Conservation (phyloP, 2,888 invertebrate genomes). For the Metacarcinus magister region DNA sequence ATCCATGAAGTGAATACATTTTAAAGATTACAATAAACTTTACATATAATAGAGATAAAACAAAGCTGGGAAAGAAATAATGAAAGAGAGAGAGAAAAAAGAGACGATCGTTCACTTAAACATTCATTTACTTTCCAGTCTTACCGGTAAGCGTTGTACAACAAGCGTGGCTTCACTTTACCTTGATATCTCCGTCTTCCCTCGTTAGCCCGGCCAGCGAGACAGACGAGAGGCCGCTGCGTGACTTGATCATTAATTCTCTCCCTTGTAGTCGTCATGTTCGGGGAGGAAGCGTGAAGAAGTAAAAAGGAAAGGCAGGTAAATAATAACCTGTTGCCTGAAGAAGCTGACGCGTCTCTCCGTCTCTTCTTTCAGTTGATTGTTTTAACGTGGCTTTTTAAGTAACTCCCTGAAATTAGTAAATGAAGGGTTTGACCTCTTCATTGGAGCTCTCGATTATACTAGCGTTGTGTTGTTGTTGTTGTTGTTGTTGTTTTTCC, state of each 20-base stretch:
- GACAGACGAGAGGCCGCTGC: constrained; percentile 37
- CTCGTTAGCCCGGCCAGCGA: not conserved
- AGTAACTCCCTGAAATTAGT: not conserved
- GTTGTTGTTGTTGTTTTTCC: not conserved
- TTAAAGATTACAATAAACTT: not conserved
- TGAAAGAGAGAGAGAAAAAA: not conserved
- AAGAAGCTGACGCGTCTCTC: constrained; percentile 18
- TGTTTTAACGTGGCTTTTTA: not conserved
- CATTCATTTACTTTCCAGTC: not conserved
- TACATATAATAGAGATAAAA: not conserved
- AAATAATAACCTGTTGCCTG: constrained; percentile 38
- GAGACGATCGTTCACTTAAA: not conserved
- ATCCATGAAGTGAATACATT: not conserved
- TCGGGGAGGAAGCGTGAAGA: constrained; percentile 37
- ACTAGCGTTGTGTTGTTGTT: not conserved
- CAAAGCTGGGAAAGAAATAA: not conserved
- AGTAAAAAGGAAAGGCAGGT: constrained; percentile 32
- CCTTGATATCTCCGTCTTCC: constrained; percentile 33
- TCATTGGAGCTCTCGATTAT: not conserved
- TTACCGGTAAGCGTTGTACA: not conserved
- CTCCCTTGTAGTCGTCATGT: constrained; percentile 41
- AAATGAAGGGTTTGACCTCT: not conserved
- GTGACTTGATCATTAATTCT: constrained; percentile 53
- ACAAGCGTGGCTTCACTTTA: constrained; percentile 8
- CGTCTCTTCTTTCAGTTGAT: constrained; percentile 27